A percentile compares a stretch with the other conserved stretches of the same genome.
Conservation (phyloP, 2,888 invertebrate species). For the Onchidella celtica region DNA sequence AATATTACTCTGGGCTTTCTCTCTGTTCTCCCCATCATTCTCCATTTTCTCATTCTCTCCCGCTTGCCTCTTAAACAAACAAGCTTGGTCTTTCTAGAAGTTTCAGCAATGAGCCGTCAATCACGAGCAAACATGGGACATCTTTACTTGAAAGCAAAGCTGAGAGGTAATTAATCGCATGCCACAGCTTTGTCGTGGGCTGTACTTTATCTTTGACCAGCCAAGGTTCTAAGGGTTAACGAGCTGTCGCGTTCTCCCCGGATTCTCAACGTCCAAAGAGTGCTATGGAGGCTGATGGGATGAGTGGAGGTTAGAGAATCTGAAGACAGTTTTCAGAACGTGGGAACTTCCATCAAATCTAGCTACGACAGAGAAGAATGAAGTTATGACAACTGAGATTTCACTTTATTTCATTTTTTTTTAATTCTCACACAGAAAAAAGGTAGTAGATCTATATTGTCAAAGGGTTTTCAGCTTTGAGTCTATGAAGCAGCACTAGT, state of each 20-base stretch:
- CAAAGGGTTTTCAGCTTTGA: no score
- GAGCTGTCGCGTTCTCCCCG: background rate
- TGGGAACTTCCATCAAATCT: background rate
- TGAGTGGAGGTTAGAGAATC: background rate
- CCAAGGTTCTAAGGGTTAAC: slow-evolving; percentile 21
- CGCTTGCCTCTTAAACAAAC: no score
- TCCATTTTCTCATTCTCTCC: background rate
- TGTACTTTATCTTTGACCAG: slow-evolving; percentile 40
- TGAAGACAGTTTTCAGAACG: slow-evolving; percentile 3
- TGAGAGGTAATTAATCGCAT: slow-evolving; percentile 36
- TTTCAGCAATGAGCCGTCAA: slow-evolving; percentile 20
- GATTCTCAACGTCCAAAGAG: background rate
- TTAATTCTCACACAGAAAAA: no score
- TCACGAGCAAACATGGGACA: slow-evolving; percentile 14
- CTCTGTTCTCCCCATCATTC: background rate
- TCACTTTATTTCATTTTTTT: no score
- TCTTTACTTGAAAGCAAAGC: slow-evolving; percentile 33
- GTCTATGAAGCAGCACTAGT: no score
- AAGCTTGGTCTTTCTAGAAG: background rate
- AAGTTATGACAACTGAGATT: no score
- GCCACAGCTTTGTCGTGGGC: slow-evolving; percentile 19
- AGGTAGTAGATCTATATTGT: no score
- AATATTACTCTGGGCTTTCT: background rate
- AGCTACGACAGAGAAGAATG: background rate
- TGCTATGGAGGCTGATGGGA: background rate